phyloP scores from a whole-genome alignment of 2,888 invertebrate genomes.

The Melanotus villosus region DNA sequence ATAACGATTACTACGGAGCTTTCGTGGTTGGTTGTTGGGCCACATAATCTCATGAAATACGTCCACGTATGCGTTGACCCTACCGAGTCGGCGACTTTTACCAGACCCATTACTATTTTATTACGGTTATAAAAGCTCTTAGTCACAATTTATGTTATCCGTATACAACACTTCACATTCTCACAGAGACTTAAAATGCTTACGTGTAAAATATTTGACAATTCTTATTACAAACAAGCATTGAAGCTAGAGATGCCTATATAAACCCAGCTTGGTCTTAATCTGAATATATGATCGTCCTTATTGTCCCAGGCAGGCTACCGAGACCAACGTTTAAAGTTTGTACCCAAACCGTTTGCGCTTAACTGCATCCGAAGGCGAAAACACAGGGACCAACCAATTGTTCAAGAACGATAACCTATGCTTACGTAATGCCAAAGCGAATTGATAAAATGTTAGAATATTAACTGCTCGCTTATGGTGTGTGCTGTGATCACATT shows the following conservation, averaged over 20 bases:
- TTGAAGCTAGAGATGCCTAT: slow-evolving; percentile 61
- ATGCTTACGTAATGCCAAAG: slow-evolving; percentile 41
- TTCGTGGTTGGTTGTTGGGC: slow-evolving; percentile 45
- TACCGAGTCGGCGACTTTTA: slow-evolving; percentile 56
- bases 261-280: slow-evolving; percentile 65
- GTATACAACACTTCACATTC: slow-evolving; percentile 63
- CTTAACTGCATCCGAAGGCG: slow-evolving; percentile 22
- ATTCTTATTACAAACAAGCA: slow-evolving; percentile 65
- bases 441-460: slow-evolving; percentile 52
- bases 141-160: slow-evolving; percentile 64
- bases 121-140: slow-evolving; percentile 66
- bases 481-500: slow-evolving; percentile 63
- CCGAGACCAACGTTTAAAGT: slow-evolving; percentile 58
- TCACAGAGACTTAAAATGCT: slow-evolving; percentile 62
- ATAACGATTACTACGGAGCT: slow-evolving; percentile 47
- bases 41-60: slow-evolving; percentile 55
- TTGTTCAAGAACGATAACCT: slow-evolving; percentile 29
- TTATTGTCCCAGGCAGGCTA: slow-evolving; percentile 64
- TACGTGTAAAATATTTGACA: slow-evolving; percentile 67
- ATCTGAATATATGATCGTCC: slow-evolving; percentile 67
- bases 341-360: slow-evolving; percentile 40
- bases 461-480: slow-evolving; percentile 65
- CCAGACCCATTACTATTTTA: slow-evolving; percentile 65
- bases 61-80: slow-evolving; percentile 57
- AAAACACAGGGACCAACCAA: slow-evolving; percentile 20